Base-by-base conservation (phyloP, 2,797 vertebrate genomes). In the Hipposideros larvatus region DNA sequence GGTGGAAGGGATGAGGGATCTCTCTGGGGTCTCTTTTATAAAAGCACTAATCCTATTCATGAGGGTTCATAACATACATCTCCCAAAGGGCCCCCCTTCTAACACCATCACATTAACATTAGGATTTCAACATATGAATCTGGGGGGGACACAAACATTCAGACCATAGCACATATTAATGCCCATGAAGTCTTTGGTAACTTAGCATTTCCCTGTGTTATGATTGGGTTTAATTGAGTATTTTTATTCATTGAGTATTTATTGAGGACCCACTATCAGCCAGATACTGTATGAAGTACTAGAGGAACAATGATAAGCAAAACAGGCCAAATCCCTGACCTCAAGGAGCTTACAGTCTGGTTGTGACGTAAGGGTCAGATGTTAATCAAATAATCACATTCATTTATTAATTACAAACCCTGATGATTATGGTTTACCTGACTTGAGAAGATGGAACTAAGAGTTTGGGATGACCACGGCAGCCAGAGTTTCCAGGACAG, bases 231-330 rank as follows among this genome's bases (percentile, higher is more conserved):
- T 70, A 65, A 51, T 51, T 43, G 5, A 43, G 43, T 43, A 61
- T 53, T 70, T 68, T 77, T 26, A 87, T 77, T 91, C 53, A 83
- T 13, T 61, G 22, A 83, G n/a, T 87, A 83, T 63, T 91, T 87
- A 65, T 21, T 55, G 9, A 71, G 37, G 57, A n/a, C 28, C 26
- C 15, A 73, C 26, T 37, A 31, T n/a, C 16, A 78, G 43, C 11
- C 59, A 93, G 70, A 77, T 59, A 16, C 26, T 55, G 2, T 48
- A 31, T 26, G 21, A 91, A 46, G 19, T 34, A 37, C 59, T 82
- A 53, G 18, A 82, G 70, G 68, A 26, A 77, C 11, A 82, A 48
- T 26, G 22, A 51, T 51, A 31, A 31, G 18, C 63, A 73, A 79
- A 91, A 83, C 6, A 65, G 71, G 82, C 21, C 22, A 31, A 59